Evolutionary conservation across 2,888 invertebrate genomes (phyloP).

Genomic region (Julus scandinavius): DNA sequence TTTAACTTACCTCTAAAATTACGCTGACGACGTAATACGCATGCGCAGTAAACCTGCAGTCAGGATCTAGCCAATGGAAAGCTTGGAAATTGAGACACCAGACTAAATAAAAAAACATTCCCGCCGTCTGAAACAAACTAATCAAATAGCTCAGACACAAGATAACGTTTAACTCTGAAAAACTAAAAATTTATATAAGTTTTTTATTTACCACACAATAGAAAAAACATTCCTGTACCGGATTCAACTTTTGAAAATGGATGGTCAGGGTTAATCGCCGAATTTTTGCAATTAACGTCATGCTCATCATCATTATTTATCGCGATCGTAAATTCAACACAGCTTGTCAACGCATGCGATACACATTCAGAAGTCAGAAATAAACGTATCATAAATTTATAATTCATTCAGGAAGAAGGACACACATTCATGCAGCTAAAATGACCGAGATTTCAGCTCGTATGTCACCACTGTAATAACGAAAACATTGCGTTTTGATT

Average conservation of each 20-base stretch:
- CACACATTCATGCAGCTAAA: too few species aligned
- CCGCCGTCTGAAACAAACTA: slow-evolving; percentile 4
- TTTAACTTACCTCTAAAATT: background rate
- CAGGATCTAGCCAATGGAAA: background rate
- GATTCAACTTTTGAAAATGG: background rate
- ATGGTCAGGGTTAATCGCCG: background rate
- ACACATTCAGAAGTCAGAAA: too few species aligned
- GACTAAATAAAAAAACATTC: background rate
- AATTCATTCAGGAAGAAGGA: too few species aligned
- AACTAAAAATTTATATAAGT: background rate
- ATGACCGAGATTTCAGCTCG: too few species aligned
- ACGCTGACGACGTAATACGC: background rate
- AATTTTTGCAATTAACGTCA: background rate
- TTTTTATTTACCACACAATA: background rate
- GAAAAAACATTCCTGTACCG: background rate
- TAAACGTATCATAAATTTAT: too few species aligned
- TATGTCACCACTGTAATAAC: too few species aligned
- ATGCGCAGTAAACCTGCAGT: background rate
- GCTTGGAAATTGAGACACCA: background rate
- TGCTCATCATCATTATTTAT: background rate
- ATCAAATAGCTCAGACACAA: background rate
- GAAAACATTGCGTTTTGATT: too few species aligned
- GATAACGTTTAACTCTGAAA: background rate
- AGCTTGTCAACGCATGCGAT: background rate
- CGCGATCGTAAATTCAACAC: background rate